These are phyloP conservation scores for Eupeodes latifasciatus DNA, from an alignment of 2,888 invertebrate species.

Conservation along the genomic window DNA sequence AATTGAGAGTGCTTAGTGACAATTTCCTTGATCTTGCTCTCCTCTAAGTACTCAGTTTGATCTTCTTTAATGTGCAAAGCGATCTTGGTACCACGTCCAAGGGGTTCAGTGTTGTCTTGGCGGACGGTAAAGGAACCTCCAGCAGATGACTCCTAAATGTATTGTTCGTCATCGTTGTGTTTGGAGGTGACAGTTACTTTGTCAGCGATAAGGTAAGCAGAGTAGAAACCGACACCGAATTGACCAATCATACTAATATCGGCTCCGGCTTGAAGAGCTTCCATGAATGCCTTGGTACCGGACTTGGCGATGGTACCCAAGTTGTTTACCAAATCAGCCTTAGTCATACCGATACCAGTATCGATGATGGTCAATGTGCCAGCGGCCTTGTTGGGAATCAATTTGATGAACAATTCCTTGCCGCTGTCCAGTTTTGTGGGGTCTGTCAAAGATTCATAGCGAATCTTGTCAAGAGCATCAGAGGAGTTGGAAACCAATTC, in stretches of 20 bases:
- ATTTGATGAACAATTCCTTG: conserved; percentile 97
- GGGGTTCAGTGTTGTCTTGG: conserved; percentile 89
- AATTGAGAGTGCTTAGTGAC: conserved; percentile 99
- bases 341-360: conserved; percentile 98
- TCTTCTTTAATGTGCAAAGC: conserved; percentile 96
- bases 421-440: conserved; percentile 94
- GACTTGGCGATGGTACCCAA: conserved; percentile 98
- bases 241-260: conserved; percentile 99
- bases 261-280: conserved; percentile 97
- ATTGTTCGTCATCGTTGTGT: conserved; percentile 98
- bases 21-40: conserved; percentile 95
- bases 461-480: conserved; percentile 94
- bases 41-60: conserved; percentile 95
- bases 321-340: conserved; percentile 98
- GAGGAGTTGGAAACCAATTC: conserved; percentile 98
- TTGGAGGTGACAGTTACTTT: conserved; percentile 95
- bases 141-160: conserved; percentile 97
- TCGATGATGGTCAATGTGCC: conserved; percentile 96
- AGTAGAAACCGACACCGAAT: conserved; percentile 99
- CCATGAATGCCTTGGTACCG: conserved; percentile 99
- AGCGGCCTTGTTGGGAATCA: conserved; percentile 96
- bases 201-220: conserved; percentile 97
- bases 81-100: conserved; percentile 96
- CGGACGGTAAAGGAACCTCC: conserved; percentile 97
- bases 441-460: conserved; percentile 97